Base-by-base conservation (phyloP, 2,113 vertebrate genomes). In the Buteo buteo region DNA sequence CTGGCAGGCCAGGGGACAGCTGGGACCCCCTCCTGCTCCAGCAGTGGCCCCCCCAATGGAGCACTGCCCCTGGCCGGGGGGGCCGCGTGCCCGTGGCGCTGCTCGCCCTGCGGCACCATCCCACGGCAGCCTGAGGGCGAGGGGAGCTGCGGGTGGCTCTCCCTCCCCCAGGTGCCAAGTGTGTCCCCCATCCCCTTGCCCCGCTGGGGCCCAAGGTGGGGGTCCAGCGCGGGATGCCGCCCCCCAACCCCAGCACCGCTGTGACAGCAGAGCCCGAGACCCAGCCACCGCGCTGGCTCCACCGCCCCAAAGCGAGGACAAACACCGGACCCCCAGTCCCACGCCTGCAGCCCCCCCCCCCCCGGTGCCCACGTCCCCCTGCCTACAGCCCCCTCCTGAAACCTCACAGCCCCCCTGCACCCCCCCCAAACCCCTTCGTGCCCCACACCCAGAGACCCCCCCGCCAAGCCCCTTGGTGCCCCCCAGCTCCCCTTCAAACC, bases 41-140 rank as follows among this genome's bases (percentile, higher is more conserved):
- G 31, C 34, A n/a, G 38, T 1, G 5, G 6, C 7, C 5, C 64
- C 32, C 25, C 13, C 5, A 19, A 17, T 15, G 0, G 2, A 34
- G 38, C 6, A 6, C 42, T 28, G 31, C 7, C 47, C 36, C 14
- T 16, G 13, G 12, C 26, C 1, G 0, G 52, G 52, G 31, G 42
- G 40, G 10, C n/a, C 10, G 31, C 1, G 28, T 14, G 34, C 50
- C 57, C 4, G 2, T 2, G 3, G 13, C 2, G 22, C 47, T 19
- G 38, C 40, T 36, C 54, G 24, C 12, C 16, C 15, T 24, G 38
- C 0, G 10, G 34, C 66, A 72, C 12, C 0, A 2, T 50, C 45
- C 40, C 40, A 44, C 32, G 0, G 42, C 1, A 2, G 25, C 45
- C 57, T 72, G 44, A 44, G 45, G 17, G 22, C 0, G 0, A 55